Evolutionary conservation across 2,888 invertebrate genomes (phyloP).

Genomic region (Hirtodrosophila histrioides): DNA sequence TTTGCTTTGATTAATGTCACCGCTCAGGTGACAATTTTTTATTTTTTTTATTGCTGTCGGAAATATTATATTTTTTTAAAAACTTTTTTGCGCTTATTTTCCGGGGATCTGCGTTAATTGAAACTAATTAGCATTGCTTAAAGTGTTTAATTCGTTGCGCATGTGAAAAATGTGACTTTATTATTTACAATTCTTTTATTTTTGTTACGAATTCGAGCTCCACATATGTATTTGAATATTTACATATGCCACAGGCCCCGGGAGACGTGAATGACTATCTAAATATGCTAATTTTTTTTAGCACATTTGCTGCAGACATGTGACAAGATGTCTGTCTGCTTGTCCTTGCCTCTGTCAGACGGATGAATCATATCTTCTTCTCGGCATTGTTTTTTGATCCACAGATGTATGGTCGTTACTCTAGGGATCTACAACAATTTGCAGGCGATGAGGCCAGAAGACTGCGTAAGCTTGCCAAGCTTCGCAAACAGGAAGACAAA

Average conservation of each 20-base stretch:
- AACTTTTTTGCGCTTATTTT: slow-evolving; percentile 31
- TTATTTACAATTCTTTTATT: slow-evolving; percentile 49
- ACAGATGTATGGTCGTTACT: slow-evolving; percentile 86
- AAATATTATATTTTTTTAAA: background rate
- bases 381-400: slow-evolving; percentile 3
- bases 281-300: slow-evolving; percentile 41
- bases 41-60: background rate
- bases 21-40: slow-evolving; percentile 10
- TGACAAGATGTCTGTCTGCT: slow-evolving; percentile 27
- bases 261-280: slow-evolving; percentile 17
- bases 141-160: slow-evolving; percentile 43
- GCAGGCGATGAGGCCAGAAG: slow-evolving; percentile 95
- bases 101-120: slow-evolving; percentile 49
- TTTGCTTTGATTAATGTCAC: slow-evolving; percentile 33
- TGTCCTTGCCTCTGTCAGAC: slow-evolving; percentile 2
- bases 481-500: slow-evolving; percentile 89
- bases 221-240: background rate
- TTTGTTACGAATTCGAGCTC: slow-evolving; percentile 17
- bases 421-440: slow-evolving; percentile 96
- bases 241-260: slow-evolving; percentile 2
- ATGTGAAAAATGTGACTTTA: slow-evolving; percentile 45
- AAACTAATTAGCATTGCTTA: slow-evolving; percentile 43
- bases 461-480: slow-evolving; percentile 89
- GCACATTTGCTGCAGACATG: slow-evolving; percentile 33
- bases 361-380: slow-evolving; percentile 8